A percentile compares a stretch with the other conserved stretches of the same genome.
Conservation (phyloP, 2,797 vertebrate species). For the Anolis apletophallus region DNA sequence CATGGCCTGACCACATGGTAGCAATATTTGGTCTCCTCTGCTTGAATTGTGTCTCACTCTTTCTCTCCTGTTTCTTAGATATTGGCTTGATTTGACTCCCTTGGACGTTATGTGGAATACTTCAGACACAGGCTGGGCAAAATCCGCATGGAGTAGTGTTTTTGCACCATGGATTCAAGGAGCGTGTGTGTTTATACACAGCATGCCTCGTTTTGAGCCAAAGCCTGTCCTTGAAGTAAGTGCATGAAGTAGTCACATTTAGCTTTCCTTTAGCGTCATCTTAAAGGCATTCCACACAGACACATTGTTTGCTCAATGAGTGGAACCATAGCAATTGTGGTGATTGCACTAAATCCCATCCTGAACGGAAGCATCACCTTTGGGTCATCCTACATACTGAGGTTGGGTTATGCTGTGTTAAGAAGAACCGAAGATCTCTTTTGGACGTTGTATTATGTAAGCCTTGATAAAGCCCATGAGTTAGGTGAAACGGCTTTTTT, state of each 20-base stretch:
- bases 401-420: too few species aligned
- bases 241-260: background rate
- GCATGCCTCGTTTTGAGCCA: constrained; percentile 81
- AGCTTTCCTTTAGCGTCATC: background rate
- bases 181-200: constrained; percentile 81
- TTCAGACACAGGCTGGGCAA: constrained; percentile 86
- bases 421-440: too few species aligned
- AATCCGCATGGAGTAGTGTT: constrained; percentile 84
- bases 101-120: constrained; percentile 84
- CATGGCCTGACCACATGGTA: background rate
- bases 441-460: too few species aligned
- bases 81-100: constrained; percentile 84
- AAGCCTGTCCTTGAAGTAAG: constrained; percentile 79
- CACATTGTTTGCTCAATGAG: too few species aligned
- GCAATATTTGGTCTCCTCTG: background rate
- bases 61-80: constrained; percentile 68
- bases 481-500: too few species aligned
- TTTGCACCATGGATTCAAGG: constrained; percentile 85
- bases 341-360: too few species aligned
- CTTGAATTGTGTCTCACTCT: background rate
- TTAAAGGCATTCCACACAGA: too few species aligned
- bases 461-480: too few species aligned
- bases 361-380: background rate
- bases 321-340: background rate
- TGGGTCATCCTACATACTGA: too few species aligned